Evolutionary conservation across 2,797 vertebrate genomes (phyloP), one percentile per base, ranked within the genome.

Genomic region (Calcarius lapponicus): DNA sequence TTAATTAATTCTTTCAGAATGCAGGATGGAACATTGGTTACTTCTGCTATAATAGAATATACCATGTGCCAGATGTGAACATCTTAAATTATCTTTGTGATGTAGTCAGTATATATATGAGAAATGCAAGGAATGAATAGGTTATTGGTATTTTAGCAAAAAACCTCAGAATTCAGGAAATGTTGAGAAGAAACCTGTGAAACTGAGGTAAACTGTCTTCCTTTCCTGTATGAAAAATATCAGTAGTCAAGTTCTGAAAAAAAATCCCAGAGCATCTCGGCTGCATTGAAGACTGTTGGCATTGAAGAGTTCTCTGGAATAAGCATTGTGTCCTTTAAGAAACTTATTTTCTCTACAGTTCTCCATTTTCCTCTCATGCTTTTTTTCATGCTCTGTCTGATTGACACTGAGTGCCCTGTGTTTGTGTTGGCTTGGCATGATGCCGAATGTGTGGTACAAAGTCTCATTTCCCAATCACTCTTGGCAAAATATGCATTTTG

Each of bases 321-420:
- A 32, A 65, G 47, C 82, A 92, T 40, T 94, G 88, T 92, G 42
- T 94, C 51, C 48, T 90, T 21, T 70, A 74, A 84, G 51, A 93
- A 80, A 69, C 72, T 25, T 57, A 69, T 66, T 70, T 92, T 88
- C 57, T 69, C 80, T 96, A 60, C 48, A 82, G 26, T 20, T 51
- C 26, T 81, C 50, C 32, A 50, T 54, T 86, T 95, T 78, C 57
- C 89, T 93, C 80, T 93, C 54, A 53, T 80, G 31, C 6, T 79
- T 90, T 61, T 71, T 80, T 34, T 18, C 80, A 67, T 21, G 20
- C 45, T 62, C 36, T 42, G 0, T 48, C 48, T 71, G 64, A 56
- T 5, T 60, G 43, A 28, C 29, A 7, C 14, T 28, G 62, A 65
- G 25, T 74, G 28, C 11, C 16, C 24, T 54, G 7, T 51, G 25